These are phyloP conservation scores for Pristionchus pacificus DNA, from an alignment of 1,140 invertebrate genomes.

Conservation along the genomic window DNA sequence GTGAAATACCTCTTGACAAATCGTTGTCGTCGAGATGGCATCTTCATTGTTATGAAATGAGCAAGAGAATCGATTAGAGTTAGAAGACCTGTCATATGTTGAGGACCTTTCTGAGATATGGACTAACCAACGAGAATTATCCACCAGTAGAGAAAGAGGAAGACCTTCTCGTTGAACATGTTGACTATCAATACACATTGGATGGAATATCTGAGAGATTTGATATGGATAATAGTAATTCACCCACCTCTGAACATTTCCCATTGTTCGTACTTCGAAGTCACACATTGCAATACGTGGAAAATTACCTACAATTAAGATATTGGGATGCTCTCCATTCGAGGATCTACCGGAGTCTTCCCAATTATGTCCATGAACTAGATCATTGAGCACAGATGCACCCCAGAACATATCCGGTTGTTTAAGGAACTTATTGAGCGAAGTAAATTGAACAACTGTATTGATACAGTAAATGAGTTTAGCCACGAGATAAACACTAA, in stretches of 20 bases:
- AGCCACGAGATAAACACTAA: slow-evolving; percentile 59
- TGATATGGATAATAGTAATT: slow-evolving; percentile 38
- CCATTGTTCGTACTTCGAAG: slow-evolving; percentile 38
- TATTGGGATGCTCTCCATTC: not conserved
- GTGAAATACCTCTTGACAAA: too few species aligned
- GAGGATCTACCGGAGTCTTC: slow-evolving; percentile 29
- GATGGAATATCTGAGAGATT: slow-evolving; percentile 57
- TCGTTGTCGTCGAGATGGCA: too few species aligned
- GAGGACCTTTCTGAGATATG: too few species aligned
- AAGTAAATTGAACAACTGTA: slow-evolving; percentile 62
- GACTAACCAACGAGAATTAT: too few species aligned
- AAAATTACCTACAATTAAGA: slow-evolving; percentile 51
- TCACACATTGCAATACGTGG: slow-evolving; percentile 62
- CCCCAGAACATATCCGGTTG: slow-evolving; percentile 49
- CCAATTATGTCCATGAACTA: slow-evolving; percentile 50
- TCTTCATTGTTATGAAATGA: too few species aligned
- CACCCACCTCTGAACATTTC: not conserved
- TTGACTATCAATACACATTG: slow-evolving; percentile 53
- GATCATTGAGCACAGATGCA: slow-evolving; percentile 42
- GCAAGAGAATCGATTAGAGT: too few species aligned
- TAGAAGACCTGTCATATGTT: too few species aligned
- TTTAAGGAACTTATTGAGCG: slow-evolving; percentile 62
- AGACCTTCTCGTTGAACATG: slow-evolving; percentile 59
- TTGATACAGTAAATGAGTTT: slow-evolving; percentile 62
- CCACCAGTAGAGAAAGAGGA: slow-evolving; percentile 59